Evolutionary conservation across 2,888 invertebrate genomes (phyloP).

Genomic region (Trisateles emortualis): DNA sequence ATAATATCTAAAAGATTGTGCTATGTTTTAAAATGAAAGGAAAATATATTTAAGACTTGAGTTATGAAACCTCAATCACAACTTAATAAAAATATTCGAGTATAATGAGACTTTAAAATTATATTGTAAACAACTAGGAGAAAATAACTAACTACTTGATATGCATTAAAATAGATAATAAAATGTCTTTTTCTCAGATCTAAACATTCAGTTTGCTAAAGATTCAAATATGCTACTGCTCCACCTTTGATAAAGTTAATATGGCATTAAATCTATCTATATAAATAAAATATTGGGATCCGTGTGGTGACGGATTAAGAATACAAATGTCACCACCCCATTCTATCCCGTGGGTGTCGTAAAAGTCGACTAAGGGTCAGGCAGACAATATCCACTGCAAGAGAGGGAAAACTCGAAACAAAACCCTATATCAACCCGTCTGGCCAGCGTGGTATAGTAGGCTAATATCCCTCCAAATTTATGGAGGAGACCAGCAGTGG

Average conservation of each 20-base stretch:
- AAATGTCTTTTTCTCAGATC: conserved; percentile 29
- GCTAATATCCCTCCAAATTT: no score
- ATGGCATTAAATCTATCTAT: no score
- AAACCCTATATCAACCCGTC: no score
- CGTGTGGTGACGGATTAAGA: no score
- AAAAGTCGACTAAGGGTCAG: no score
- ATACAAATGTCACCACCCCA: no score
- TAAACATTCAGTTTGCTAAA: not conserved
- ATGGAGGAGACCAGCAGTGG: no score
- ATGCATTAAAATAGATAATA: conserved; percentile 42
- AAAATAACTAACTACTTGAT: conserved; percentile 42
- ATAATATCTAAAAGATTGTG: not conserved
- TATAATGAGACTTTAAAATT: conserved; percentile 19
- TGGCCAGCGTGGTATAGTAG: no score
- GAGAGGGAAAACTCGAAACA: no score
- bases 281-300: no score
- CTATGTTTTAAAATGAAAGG: not conserved
- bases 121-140: conserved; percentile 22
- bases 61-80: not conserved
- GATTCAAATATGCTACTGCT: not conserved
- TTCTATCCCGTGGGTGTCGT: no score
- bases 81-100: conserved; percentile 8
- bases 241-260: not conserved
- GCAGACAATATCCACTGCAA: no score
- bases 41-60: not conserved